A percentile compares a stretch with the other conserved stretches of the same genome.
These are phyloP conservation scores for Gymnarchus niloticus DNA, from an alignment of 2,113 vertebrate genomes.

Conservation along the genomic window DNA sequence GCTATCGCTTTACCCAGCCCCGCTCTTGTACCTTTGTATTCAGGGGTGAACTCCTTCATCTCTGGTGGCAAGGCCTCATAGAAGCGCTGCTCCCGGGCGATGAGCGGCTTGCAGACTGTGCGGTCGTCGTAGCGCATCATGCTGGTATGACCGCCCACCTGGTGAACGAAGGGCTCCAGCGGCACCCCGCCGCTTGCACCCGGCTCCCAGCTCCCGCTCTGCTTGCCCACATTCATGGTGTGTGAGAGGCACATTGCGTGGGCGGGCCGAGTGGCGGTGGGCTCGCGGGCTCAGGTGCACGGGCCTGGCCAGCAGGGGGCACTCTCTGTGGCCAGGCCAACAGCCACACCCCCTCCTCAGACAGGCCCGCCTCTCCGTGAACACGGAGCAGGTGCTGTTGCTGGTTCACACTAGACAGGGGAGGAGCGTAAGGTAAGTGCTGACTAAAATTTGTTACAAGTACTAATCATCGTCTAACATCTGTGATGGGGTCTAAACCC, in stretches of 20 bases:
- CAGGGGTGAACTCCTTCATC: slow-evolving; percentile 96
- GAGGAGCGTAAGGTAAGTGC: neutral
- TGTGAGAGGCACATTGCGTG: slow-evolving; percentile 98
- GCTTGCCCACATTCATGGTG: slow-evolving; percentile 89
- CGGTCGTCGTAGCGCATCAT: slow-evolving; percentile 99
- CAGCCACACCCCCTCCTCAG: slow-evolving; percentile 53
- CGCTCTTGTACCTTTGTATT: slow-evolving; percentile 87
- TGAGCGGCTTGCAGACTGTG: slow-evolving; percentile 94
- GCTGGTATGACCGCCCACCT: slow-evolving; percentile 96
- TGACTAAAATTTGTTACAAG: neutral
- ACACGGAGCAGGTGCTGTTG: neutral
- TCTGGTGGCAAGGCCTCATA: slow-evolving; percentile 95
- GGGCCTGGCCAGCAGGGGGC: slow-evolving; percentile 65
- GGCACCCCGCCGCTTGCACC: slow-evolving; percentile 67
- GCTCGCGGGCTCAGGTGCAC: slow-evolving; percentile 77
- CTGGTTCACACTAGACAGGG: neutral
- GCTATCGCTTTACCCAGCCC: neutral
- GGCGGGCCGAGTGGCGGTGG: slow-evolving; percentile 58
- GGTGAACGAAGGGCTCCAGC: slow-evolving; percentile 95
- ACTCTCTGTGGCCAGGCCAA: slow-evolving; percentile 69
- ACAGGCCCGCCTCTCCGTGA: slow-evolving; percentile 45
- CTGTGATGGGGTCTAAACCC: neutral
- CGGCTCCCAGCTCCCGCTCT: slow-evolving; percentile 76
- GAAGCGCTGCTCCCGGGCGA: slow-evolving; percentile 92
- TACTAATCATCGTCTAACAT: neutral